Evolutionary conservation across 1,140 invertebrate species (phyloP).

Genomic region (Zaprionus taronus): DNA sequence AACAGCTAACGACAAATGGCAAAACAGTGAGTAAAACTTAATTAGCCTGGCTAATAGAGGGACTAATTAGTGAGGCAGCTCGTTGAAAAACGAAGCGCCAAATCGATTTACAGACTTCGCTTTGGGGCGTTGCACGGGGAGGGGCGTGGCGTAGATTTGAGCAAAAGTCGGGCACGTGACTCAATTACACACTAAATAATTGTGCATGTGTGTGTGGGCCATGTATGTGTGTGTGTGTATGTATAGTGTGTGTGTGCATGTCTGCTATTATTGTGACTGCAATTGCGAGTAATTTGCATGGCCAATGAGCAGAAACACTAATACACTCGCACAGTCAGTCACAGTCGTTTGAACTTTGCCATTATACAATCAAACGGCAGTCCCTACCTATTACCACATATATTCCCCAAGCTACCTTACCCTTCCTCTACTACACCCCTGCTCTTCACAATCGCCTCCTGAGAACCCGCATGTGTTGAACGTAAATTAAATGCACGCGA

Average conservation of each 20-base stretch:
- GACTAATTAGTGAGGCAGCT: constrained; percentile 65
- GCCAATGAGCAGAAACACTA: constrained; percentile 29
- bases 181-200: constrained; percentile 41
- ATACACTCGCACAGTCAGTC: constrained; percentile 27
- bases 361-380: constrained; percentile 51
- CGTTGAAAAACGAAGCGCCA: constrained; percentile 50
- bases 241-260: neutral
- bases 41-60: constrained; percentile 66
- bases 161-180: constrained; percentile 53
- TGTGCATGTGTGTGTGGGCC: neutral
- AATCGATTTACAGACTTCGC: constrained; percentile 60
- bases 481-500: constrained; percentile 71
- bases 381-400: neutral
- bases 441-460: neutral
- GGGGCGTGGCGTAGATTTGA: neutral
- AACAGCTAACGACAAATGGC: constrained; percentile 17
- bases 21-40: constrained; percentile 55
- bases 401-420: neutral
- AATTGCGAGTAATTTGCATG: constrained; percentile 73
- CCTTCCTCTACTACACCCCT: neutral
- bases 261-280: constrained; percentile 21
- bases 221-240: constrained; percentile 8
- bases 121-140: neutral
- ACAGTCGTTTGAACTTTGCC: constrained; percentile 46
- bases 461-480: constrained; percentile 36